Evolutionary conservation across 2,113 vertebrate genomes (phyloP), one percentile per base, ranked within the genome.

Genomic region (Boleophthalmus pectinirostris): DNA sequence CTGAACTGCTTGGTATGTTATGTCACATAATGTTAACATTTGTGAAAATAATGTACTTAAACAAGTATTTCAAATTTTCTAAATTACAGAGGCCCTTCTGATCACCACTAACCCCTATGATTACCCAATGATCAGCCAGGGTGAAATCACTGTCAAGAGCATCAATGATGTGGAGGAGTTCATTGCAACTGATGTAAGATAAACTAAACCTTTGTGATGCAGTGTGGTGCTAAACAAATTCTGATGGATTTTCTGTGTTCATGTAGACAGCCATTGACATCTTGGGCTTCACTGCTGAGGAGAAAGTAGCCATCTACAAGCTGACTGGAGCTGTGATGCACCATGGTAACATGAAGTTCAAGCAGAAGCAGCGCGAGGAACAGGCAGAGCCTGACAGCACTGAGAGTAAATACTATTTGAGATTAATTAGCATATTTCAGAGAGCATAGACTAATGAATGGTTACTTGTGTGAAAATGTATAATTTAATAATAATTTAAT

Each of bases 311-410:
- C 71, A 93, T 94, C 81, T 97, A 93, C 87, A 97, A 97, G 86
- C 91, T 98, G 81, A 94, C 94, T 57, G 96, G 95, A 77, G 95
- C 95, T 84, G 96, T 95, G 85, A 92, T 96, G 88, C 88, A 90
- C 86, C 88, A 90, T 51, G 95, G 95, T 46, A 82, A 47, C 84
- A 76, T 90, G 85, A 88, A 91, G 67, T 90, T 90, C 72, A 91
- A 92, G 85, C 90, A 92, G 67, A 92, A 92, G 74, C 91, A 91
- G 77, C 88, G 91, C 18, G 91, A 92, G 6, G 91, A 92, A 83
- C 91, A 92, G 87, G 91, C 72, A 54, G 91, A 92, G 67, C 91
- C 91, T 53, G 91, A 92, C 66, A 87, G 91, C 86, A 92, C 46
- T 77, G 91, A 92, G 77, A 87, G 91, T 92, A 77, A 75, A 13